phyloP scores from a whole-genome alignment of 2,113 vertebrate genomes.

The Melanocharis versteri region DNA sequence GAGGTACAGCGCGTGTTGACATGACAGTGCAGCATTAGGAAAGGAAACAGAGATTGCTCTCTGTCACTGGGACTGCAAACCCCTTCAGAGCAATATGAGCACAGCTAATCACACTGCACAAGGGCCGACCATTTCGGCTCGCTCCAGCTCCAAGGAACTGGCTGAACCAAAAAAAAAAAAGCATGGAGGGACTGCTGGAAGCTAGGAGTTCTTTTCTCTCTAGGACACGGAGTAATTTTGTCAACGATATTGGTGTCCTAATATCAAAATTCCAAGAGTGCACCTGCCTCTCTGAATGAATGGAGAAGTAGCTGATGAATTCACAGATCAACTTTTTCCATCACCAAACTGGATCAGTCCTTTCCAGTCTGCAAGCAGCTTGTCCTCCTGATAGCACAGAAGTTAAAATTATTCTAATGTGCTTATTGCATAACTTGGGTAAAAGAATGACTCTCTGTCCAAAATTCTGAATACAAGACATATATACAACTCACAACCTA shows the following conservation, averaged over 20 bases:
- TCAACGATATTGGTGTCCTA: neutral
- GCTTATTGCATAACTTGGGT: neutral
- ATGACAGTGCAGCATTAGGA: neutral
- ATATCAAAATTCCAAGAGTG: neutral
- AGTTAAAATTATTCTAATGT: neutral
- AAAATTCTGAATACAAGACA: neutral
- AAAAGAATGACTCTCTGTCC: neutral
- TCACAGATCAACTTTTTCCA: neutral
- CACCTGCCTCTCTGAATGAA: neutral
- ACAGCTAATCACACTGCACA: neutral
- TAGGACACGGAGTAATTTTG: neutral
- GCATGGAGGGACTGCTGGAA: neutral
- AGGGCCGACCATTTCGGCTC: neutral
- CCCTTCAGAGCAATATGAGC: neutral
- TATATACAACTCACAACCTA: neutral
- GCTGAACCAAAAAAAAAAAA: neutral
- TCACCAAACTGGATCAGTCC: neutral
- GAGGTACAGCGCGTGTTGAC: neutral
- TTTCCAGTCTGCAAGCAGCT: neutral
- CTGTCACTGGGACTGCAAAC: neutral
- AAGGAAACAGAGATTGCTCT: neutral
- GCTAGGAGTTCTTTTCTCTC: neutral
- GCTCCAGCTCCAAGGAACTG: neutral
- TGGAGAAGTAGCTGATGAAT: neutral
- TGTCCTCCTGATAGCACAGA: neutral